Conservation (phyloP, 2,797 vertebrate species). For the Brotula barbata region DNA sequence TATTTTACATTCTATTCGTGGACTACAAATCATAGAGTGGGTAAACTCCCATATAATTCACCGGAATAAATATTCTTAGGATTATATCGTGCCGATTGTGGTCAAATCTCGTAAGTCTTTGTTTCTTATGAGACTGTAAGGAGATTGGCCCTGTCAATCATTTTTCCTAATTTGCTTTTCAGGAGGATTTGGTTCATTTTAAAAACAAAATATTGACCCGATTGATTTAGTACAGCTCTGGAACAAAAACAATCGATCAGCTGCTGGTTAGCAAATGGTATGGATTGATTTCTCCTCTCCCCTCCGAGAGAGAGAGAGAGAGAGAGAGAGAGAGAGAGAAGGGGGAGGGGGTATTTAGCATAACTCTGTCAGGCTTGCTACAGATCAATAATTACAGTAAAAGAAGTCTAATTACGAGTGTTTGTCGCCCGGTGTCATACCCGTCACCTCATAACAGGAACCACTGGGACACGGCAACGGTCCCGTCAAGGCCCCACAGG, state of each 20-base stretch:
- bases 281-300: not conserved
- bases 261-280: constrained; percentile 42
- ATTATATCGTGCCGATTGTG: no score
- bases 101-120: no score
- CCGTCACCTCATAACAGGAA: constrained; percentile 46
- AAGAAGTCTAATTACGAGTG: constrained; percentile 39
- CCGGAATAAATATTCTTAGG: not conserved
- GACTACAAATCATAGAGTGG: not conserved
- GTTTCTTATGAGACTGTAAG: not conserved
- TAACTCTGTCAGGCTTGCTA: no score
- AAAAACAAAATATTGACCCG: constrained; percentile 16
- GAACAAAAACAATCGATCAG: constrained; percentile 3
- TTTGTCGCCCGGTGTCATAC: constrained; percentile 38
- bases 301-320: no score
- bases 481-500: constrained; percentile 14
- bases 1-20: not conserved
- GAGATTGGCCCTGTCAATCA: constrained; percentile 18
- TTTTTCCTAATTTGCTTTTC: constrained; percentile 5
- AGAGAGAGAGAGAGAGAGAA: no score
- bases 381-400: constrained; percentile 10
- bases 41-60: not conserved
- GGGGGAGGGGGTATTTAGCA: no score
- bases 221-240: constrained; percentile 9
- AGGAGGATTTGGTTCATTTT: constrained; percentile 1
- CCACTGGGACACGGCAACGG: constrained; percentile 26